Base-by-base conservation (phyloP, 2,888 invertebrate genomes). In the Incurvaria masculella region DNA sequence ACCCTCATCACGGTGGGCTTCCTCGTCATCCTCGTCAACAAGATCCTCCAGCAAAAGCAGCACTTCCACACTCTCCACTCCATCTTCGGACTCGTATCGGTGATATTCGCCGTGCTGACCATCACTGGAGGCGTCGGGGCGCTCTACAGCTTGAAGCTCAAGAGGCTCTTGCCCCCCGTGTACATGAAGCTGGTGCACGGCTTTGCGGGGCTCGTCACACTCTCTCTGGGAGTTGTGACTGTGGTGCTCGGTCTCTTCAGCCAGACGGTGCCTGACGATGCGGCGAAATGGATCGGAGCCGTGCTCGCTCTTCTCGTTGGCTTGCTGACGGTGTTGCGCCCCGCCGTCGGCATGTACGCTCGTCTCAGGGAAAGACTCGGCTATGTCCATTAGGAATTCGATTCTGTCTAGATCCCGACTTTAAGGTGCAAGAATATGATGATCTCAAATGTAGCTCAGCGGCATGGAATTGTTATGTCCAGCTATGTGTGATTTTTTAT, bases 181-280 rank as follows among this genome's bases (percentile, higher is more conserved):
- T 79, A 72, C 48, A 74, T 69, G 14, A 80, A 80, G 60, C 56
- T 78, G 1, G 47, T 79, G 27, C 79, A 79, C 62, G 72, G 75
- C 11, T 61, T 65, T 20, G 60, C 69, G 23, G 79, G 79, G 21
- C 55, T 79, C 11, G 45, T 69, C 10, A 79, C 79, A 20, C 75
- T 70, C 55, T 60, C 63, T 47, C 59, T 79, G 49, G 79, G 79
- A 11, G 59, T 71, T 6, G 64, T 72, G 27, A 66, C 78, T 4
- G 71, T 78, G 48, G 59, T 69, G 50, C 60, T 79, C 17, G 75
- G 68, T 2, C 57, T 67, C 19, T 79, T 71, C 53, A 33, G 33
- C 33, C 4, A 33, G 3, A n/a, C 14, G 47, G 51, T 1, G 17
- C 45, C 44, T 10, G 40, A 33, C 10, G 51, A 49, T 8, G n/a